phyloP scores from a whole-genome alignment of 2,888 invertebrate genomes.

The Morpho achilles region DNA sequence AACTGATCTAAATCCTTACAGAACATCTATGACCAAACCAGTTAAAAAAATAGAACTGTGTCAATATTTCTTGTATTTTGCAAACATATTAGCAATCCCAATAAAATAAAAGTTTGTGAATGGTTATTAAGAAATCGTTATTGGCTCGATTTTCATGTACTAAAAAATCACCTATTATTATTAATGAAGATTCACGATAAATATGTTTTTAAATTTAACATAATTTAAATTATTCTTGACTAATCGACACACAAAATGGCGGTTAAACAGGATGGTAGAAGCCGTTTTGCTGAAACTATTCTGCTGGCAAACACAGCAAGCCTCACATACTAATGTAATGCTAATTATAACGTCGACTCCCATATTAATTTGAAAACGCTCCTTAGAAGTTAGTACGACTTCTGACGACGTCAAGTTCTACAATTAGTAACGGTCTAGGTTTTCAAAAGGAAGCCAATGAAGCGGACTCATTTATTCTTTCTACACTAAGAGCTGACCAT shows the following conservation, averaged over 20 bases:
- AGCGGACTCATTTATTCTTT: constrained; percentile 9
- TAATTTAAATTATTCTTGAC: background rate
- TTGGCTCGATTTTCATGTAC: too few relatives aligned
- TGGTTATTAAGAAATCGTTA: too few relatives aligned
- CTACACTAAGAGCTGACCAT: background rate
- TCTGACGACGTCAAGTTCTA: constrained; percentile 44
- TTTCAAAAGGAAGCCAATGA: constrained; percentile 40
- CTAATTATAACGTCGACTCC: constrained; percentile 65
- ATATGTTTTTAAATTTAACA: background rate
- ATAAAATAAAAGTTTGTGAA: too few relatives aligned
- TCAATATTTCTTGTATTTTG: too few relatives aligned
- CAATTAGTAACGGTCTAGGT: constrained; percentile 56
- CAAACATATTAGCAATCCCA: too few relatives aligned
- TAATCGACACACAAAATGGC: constrained; percentile 14
- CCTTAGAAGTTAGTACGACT: constrained; percentile 44
- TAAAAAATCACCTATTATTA: too few relatives aligned
- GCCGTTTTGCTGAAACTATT: constrained; percentile 12
- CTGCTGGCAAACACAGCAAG: constrained; percentile 50
- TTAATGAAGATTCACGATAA: too few relatives aligned
- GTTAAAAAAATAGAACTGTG: too few relatives aligned
- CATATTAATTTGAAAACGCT: constrained; percentile 72
- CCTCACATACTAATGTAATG: constrained; percentile 69
- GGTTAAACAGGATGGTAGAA: constrained; percentile 2
- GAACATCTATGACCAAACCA: too few relatives aligned
- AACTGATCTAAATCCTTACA: too few relatives aligned